phyloP scores from a whole-genome alignment of 2,113 vertebrate genomes.

The Mobula hypostoma region DNA sequence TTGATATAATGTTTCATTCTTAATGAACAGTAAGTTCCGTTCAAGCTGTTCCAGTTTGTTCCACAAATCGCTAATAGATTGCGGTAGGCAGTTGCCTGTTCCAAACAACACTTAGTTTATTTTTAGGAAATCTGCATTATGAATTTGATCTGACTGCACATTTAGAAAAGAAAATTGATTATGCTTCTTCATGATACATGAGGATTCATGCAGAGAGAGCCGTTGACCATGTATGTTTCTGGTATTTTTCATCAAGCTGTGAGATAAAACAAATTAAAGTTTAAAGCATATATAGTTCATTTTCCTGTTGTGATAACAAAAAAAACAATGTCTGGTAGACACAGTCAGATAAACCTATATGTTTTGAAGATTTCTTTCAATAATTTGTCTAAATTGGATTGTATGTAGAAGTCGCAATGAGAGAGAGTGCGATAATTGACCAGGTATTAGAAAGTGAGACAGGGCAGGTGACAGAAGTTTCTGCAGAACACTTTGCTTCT shows the following conservation, averaged over 20 bases:
- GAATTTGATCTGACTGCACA: not conserved
- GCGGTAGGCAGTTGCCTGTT: not conserved
- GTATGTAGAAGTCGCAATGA: not conserved
- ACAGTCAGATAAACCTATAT: not conserved
- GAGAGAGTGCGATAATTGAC: too few species aligned
- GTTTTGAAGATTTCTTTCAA: not conserved
- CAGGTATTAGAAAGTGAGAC: too few species aligned
- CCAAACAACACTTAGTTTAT: not conserved
- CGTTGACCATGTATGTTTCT: not conserved
- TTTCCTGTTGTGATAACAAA: not conserved
- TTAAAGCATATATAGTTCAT: not conserved
- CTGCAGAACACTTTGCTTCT: too few species aligned
- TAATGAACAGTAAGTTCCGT: not conserved
- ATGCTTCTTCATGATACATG: not conserved
- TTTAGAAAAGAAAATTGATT: slow-evolving; percentile 1
- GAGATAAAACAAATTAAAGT: not conserved
- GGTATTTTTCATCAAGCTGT: not conserved
- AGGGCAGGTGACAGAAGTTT: too few species aligned
- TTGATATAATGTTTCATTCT: not conserved
- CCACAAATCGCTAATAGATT: not conserved
- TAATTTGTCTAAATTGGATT: not conserved
- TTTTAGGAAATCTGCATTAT: not conserved
- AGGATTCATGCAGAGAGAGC: not conserved
- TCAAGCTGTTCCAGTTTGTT: not conserved
- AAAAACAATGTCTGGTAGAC: not conserved